Base-by-base conservation (phyloP, 2,888 invertebrate species). In the Coenonympha glycerion region DNA sequence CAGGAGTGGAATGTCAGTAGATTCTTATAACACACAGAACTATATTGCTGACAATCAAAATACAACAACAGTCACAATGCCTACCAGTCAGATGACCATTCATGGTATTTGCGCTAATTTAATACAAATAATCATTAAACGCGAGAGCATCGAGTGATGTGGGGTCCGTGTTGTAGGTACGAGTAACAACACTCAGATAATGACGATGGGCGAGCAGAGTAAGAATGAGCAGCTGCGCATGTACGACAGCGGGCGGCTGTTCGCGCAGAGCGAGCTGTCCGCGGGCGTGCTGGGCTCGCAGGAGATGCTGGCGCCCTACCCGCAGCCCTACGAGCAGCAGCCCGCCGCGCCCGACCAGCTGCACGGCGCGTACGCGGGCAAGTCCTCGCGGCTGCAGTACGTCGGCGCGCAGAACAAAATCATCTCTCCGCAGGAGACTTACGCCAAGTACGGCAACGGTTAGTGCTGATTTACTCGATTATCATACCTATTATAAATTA, bases 61-160 rank as follows among this genome's bases (percentile, higher is more conserved):
- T 58, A 63, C 65, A 42, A 56, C 71, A 42, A 52, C 76, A 42
- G 70, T 65, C 64, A 75, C 82, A 49, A 83, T 86, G 81, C 81
- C 84, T 39, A 77, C 84, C 63, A 80, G 76, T 64, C 85, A 84
- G 66, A 84, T 86, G 83, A 69, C 84, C 52, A 77, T 84, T 60
- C 86, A 84, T 60, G 84, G 86, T 84, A 71, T 56, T 49, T 46
- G 33, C 36, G 45, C 42, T 44, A 28, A 47, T 22, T 49, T 33
- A 49, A 31, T 47, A 21, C 13, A 36, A 37, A 26, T 42, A 31
- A 22, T 30, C 11, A n/a, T 46, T 13, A 18, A 34, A 24, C 2
- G 30, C 5, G 39, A 41, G 26, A 15, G 26, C 36, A 26, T 5
- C n/a, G n/a, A 13, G 24, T 24, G 18, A 16, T 36, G 22, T 36